A percentile compares a stretch with the other conserved stretches of the same genome.
phyloP scores from a whole-genome alignment of 2,888 invertebrate species.

The Actias luna region DNA sequence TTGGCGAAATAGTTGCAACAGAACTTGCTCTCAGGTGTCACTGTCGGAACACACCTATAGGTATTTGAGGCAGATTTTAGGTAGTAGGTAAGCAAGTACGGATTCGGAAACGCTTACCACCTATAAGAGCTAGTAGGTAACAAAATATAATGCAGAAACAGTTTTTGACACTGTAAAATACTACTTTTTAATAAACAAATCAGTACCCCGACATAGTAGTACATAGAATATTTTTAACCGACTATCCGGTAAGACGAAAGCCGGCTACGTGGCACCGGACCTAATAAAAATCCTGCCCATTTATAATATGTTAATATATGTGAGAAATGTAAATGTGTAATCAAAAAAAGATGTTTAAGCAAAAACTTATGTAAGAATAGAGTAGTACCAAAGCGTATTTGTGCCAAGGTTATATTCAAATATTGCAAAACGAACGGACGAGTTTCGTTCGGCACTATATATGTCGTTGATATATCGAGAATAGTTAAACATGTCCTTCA shows the following conservation, averaged over 20 bases:
- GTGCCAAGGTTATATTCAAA: slow-evolving; percentile 3
- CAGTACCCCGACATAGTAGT: neutral
- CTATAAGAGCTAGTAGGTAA: too few species aligned
- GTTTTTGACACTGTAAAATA: too few species aligned
- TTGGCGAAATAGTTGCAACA: too few species aligned
- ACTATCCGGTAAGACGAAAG: neutral
- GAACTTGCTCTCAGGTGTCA: too few species aligned
- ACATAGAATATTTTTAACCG: neutral
- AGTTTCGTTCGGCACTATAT: neutral
- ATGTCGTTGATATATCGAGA: neutral
- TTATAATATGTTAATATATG: neutral
- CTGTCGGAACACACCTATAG: too few species aligned
- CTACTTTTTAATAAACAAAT: too few species aligned
- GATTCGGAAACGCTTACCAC: too few species aligned
- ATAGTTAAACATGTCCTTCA: neutral
- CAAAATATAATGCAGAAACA: too few species aligned
- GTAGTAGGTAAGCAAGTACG: too few species aligned
- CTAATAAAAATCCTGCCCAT: neutral
- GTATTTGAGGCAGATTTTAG: too few species aligned
- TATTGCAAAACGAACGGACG: slow-evolving; percentile 5
- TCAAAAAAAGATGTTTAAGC: neutral
- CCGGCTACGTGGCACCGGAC: neutral
- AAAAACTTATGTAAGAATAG: slow-evolving; percentile 10
- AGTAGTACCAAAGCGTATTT: neutral
- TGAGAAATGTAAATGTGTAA: neutral